Evolutionary conservation across 1,140 invertebrate species (phyloP).

Genomic region (Microplitis demolitor): DNA sequence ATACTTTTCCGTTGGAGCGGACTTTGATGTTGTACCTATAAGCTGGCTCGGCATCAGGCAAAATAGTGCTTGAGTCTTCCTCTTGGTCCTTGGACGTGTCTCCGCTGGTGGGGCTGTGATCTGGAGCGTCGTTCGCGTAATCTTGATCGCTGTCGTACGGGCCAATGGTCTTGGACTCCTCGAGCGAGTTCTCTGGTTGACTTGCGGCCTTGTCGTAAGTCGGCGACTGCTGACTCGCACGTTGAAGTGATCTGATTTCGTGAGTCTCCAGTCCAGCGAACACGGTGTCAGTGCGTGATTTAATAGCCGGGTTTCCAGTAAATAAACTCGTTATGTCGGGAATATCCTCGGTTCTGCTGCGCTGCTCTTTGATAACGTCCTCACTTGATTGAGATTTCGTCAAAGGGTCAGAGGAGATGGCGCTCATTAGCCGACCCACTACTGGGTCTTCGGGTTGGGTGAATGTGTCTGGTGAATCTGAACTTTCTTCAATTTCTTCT

Average conservation of each 20-base stretch:
- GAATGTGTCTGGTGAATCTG: not conserved
- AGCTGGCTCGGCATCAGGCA: slow-evolving; percentile 56
- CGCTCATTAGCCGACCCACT: slow-evolving; percentile 27
- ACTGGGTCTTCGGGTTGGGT: slow-evolving; percentile 25
- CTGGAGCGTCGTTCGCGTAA: slow-evolving; percentile 51
- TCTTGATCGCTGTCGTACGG: slow-evolving; percentile 53
- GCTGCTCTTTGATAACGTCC: not conserved
- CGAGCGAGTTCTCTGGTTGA: slow-evolving; percentile 14
- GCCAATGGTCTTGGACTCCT: slow-evolving; percentile 51
- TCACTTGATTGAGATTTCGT: not conserved
- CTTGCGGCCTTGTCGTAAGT: slow-evolving; percentile 16
- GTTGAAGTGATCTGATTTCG: slow-evolving; percentile 42
- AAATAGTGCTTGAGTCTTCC: slow-evolving; percentile 56
- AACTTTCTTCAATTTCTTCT: not conserved
- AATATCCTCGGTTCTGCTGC: slow-evolving; percentile 43
- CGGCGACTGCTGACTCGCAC: slow-evolving; percentile 9
- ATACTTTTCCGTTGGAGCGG: slow-evolving; percentile 60
- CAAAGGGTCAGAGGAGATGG: not conserved
- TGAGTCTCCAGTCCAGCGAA: slow-evolving; percentile 55
- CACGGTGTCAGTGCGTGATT: slow-evolving; percentile 44
- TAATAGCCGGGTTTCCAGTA: slow-evolving; percentile 37
- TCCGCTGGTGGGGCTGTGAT: slow-evolving; percentile 4
- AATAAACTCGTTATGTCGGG: slow-evolving; percentile 55
- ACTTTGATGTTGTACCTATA: slow-evolving; percentile 60
- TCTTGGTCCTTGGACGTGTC: slow-evolving; percentile 43